phyloP scores from a whole-genome alignment of 1,140 invertebrate species.

The Ooceraea biroi region DNA sequence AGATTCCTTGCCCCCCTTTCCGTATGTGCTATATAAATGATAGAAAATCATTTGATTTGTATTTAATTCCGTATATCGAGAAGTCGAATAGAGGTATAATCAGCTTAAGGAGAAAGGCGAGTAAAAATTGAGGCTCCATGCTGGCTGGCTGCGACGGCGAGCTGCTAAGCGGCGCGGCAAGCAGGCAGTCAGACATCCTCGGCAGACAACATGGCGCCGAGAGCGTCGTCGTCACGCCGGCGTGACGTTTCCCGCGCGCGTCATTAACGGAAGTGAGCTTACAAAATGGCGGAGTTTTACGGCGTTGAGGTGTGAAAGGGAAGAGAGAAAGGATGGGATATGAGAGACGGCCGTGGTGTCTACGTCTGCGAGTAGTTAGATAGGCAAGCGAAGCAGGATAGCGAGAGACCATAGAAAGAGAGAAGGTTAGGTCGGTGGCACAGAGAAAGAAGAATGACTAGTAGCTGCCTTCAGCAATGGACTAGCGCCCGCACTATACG shows the following conservation, averaged over 20 bases:
- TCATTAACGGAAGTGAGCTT: conserved; percentile 84
- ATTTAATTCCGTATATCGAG: conserved; percentile 34
- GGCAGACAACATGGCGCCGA: conserved; percentile 86
- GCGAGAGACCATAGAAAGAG: conserved; percentile 63
- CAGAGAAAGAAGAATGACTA: conserved; percentile 78
- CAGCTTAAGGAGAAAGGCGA: conserved; percentile 72
- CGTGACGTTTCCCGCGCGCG: conserved; percentile 84
- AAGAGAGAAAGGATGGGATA: conserved; percentile 64
- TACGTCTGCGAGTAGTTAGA: conserved; percentile 65
- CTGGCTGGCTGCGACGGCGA: conserved; percentile 82
- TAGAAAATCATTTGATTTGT: conserved; percentile 52
- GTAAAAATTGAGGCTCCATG: conserved; percentile 84
- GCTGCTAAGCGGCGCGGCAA: conserved; percentile 52
- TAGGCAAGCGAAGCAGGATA: conserved; percentile 63
- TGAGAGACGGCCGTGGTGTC: conserved; percentile 3
- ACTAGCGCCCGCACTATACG: conserved; percentile 68
- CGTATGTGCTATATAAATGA: neutral
- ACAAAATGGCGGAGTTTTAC: conserved; percentile 84
- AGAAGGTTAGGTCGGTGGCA: conserved; percentile 72
- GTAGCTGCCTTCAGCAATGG: conserved; percentile 71
- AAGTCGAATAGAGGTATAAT: conserved; percentile 60
- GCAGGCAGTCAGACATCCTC: conserved; percentile 75
- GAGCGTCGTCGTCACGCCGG: conserved; percentile 76
- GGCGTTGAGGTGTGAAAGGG: conserved; percentile 82
- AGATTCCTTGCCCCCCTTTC: too few relatives aligned